Evolutionary conservation across 2,888 invertebrate genomes (phyloP).

Genomic region (Clivina fossor): DNA sequence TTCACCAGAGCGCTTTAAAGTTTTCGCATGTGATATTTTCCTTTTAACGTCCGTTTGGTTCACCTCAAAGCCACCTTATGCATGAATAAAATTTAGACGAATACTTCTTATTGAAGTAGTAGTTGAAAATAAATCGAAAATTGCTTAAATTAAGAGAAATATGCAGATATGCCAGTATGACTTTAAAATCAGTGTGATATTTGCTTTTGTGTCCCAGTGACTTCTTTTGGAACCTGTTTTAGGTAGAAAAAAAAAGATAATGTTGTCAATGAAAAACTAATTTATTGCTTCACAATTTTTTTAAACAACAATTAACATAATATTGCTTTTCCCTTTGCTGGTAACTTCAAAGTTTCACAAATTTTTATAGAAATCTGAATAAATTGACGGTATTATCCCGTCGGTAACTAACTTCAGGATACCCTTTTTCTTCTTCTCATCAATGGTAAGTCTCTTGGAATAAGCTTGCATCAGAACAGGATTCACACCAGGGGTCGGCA

Average conservation of each 20-base stretch:
- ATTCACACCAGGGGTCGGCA: too few relatives aligned
- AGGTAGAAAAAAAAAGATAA: slow-evolving; percentile 23
- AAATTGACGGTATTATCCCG: slow-evolving; percentile 8
- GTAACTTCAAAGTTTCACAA: slow-evolving; percentile 10
- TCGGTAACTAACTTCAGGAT: slow-evolving; percentile 5
- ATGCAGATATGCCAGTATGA: slow-evolving; percentile 17
- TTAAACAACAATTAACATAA: slow-evolving; percentile 9
- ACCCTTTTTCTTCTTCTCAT: slow-evolving; percentile 10
- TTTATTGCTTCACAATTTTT: slow-evolving; percentile 7
- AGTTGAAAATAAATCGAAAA: slow-evolving; percentile 27
- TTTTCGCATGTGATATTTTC: slow-evolving; percentile 16
- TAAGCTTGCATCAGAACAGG: slow-evolving; percentile 6
- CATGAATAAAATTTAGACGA: slow-evolving; percentile 21
- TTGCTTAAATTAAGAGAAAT: slow-evolving; percentile 30
- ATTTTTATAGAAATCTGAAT: slow-evolving; percentile 10
- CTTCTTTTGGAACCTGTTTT: slow-evolving; percentile 17
- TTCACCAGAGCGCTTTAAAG: slow-evolving; percentile 17
- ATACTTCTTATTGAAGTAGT: slow-evolving; percentile 29
- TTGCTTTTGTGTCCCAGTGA: slow-evolving; percentile 16
- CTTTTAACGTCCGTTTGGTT: slow-evolving; percentile 16
- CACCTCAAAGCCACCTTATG: slow-evolving; percentile 16
- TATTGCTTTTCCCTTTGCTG: slow-evolving; percentile 9
- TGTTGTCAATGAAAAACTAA: slow-evolving; percentile 3
- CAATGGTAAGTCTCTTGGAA: slow-evolving; percentile 10
- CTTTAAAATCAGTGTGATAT: slow-evolving; percentile 16